Evolutionary conservation across 2,113 vertebrate species (phyloP).

Genomic region (Turdus rufiventris): DNA sequence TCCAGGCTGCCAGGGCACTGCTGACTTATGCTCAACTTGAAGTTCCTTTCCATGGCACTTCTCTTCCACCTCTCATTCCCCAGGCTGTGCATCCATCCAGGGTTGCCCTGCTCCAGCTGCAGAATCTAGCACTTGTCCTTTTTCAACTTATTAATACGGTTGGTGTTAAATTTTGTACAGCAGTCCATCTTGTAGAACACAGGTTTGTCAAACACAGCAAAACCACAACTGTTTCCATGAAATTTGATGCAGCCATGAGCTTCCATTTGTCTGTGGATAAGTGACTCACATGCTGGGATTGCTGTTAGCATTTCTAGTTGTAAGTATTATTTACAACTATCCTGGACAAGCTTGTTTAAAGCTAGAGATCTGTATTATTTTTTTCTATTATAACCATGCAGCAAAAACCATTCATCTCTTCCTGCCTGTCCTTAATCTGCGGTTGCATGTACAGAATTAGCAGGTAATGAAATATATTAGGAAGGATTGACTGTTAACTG

Average conservation of each 20-base stretch:
- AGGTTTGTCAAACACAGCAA: neutral
- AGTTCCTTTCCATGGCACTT: neutral
- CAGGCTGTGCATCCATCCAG: neutral
- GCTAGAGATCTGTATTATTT: neutral
- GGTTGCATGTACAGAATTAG: neutral
- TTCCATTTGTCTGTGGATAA: neutral
- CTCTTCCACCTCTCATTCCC: neutral
- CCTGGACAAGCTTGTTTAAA: neutral
- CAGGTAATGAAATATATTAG: neutral
- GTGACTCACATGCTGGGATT: neutral
- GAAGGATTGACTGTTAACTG: neutral
- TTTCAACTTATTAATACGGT: fast-evolving
- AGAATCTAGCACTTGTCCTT: neutral
- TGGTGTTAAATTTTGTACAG: neutral
- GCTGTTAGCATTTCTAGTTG: neutral
- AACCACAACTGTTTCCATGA: neutral
- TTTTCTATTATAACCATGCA: neutral
- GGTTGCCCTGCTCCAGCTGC: neutral
- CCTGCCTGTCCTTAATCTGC: neutral
- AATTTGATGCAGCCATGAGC: neutral
- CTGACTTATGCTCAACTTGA: neutral
- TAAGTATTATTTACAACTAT: neutral
- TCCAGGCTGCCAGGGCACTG: neutral
- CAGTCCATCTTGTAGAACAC: neutral
- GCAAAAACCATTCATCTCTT: neutral